Conservation (phyloP, 1,140 invertebrate species). For the Telenomus remus region DNA sequence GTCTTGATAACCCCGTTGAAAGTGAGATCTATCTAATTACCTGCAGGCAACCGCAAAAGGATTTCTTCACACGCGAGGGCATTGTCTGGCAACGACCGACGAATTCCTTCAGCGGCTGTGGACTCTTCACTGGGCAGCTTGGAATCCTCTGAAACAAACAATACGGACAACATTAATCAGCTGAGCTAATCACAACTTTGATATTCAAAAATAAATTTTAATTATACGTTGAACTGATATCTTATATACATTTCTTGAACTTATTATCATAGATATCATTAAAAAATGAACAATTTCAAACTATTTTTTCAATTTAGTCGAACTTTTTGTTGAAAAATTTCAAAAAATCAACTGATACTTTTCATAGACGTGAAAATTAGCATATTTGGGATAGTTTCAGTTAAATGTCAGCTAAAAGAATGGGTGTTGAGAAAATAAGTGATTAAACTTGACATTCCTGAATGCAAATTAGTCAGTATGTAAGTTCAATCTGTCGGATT, state of each 20-base stretch:
- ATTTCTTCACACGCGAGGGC: slow-evolving; percentile 75
- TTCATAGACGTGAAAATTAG: too few relatives aligned
- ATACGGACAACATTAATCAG: background rate
- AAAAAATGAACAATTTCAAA: too few relatives aligned
- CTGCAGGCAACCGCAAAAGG: slow-evolving; percentile 74
- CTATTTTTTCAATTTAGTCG: too few relatives aligned
- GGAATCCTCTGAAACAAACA: slow-evolving; percentile 69
- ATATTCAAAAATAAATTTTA: background rate
- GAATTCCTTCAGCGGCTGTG: slow-evolving; percentile 73
- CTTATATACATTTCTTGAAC: too few relatives aligned
- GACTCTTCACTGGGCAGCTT: slow-evolving; percentile 72
- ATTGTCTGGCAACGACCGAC: slow-evolving; percentile 74
- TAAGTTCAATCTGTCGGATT: slow-evolving; percentile 3
- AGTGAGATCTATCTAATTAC: slow-evolving; percentile 61
- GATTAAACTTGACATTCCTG: slow-evolving; percentile 46
- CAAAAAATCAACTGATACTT: too few relatives aligned
- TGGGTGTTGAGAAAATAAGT: slow-evolving; percentile 16
- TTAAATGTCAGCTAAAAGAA: slow-evolving; percentile 45
- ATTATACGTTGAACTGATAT: background rate
- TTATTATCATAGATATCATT: too few relatives aligned
- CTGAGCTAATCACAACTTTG: background rate
- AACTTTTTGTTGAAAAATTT: too few relatives aligned
- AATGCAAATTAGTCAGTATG: slow-evolving; percentile 37
- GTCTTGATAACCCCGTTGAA: slow-evolving; percentile 35
- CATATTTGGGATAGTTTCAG: background rate